phyloP scores from a whole-genome alignment of 1,140 invertebrate genomes.

The Sitophilus oryzae region DNA sequence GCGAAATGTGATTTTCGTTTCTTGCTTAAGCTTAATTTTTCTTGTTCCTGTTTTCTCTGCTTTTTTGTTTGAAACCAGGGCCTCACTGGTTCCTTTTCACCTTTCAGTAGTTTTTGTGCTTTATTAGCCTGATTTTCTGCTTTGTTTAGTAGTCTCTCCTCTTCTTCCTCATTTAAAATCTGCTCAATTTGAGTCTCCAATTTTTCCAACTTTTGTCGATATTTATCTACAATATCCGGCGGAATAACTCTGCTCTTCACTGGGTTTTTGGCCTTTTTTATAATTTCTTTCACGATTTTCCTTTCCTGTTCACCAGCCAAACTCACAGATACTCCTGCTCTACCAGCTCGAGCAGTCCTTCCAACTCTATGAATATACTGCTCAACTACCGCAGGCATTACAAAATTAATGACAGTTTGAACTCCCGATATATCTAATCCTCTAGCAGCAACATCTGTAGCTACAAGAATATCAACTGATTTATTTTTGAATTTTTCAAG shows the following conservation, averaged over 20 bases:
- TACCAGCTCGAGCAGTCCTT: conserved; percentile 89
- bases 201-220: conserved; percentile 62
- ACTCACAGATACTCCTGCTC: conserved; percentile 84
- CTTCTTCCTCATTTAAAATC: conserved; percentile 78
- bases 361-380: conserved; percentile 88
- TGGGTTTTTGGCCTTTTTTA: conserved; percentile 77
- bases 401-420: conserved; percentile 95
- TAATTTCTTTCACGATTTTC: conserved; percentile 83
- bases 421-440: conserved; percentile 95
- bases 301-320: conserved; percentile 90
- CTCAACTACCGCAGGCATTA: conserved; percentile 87
- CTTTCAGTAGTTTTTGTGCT: conserved; percentile 67
- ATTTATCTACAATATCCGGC: conserved; percentile 83
- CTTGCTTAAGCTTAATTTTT: conserved; percentile 47
- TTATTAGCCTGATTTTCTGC: conserved; percentile 81
- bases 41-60: conserved; percentile 74
- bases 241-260: conserved; percentile 85
- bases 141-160: conserved; percentile 74
- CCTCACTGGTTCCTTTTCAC: conserved; percentile 46
- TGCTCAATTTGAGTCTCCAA: conserved; percentile 73
- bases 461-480: conserved; percentile 84
- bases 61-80: conserved; percentile 87
- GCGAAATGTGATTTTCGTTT: conserved; percentile 46
- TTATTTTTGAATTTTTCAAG: conserved; percentile 86
- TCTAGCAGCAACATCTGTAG: conserved; percentile 94